These are phyloP conservation scores for Hassar affinis DNA, from an alignment of 2,113 vertebrate genomes.

Conservation along the genomic window DNA sequence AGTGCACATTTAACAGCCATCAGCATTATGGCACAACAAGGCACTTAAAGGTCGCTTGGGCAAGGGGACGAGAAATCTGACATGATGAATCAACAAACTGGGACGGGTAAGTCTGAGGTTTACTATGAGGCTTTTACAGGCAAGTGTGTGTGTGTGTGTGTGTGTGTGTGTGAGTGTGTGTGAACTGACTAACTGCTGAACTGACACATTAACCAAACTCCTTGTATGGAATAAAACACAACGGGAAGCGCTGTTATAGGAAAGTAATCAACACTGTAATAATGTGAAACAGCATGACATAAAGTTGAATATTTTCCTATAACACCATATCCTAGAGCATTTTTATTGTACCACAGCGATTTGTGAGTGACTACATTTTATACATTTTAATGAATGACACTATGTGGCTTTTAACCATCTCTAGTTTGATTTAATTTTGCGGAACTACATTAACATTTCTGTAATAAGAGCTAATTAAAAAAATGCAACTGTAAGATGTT, in stretches of 20 bases:
- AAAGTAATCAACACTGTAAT: neutral
- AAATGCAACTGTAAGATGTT: neutral
- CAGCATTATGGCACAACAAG: slow-evolving; percentile 41
- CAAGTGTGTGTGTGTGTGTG: slow-evolving; percentile 48
- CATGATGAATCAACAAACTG: slow-evolving; percentile 42
- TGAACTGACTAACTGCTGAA: neutral
- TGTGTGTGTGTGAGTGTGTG: slow-evolving; percentile 4
- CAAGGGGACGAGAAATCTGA: neutral
- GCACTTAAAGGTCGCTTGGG: slow-evolving; percentile 36
- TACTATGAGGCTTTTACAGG: slow-evolving; percentile 43
- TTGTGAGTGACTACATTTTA: too few relatives aligned
- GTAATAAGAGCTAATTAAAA: neutral
- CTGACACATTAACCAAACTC: neutral
- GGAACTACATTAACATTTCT: neutral
- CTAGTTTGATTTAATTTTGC: neutral
- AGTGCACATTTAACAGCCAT: slow-evolving; percentile 50
- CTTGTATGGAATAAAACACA: neutral
- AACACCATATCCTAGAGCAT: too few relatives aligned
- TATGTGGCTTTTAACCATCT: neutral
- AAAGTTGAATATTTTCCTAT: neutral
- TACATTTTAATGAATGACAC: neutral
- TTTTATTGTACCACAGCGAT: too few relatives aligned
- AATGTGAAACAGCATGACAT: neutral
- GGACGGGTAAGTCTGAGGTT: slow-evolving; percentile 15
- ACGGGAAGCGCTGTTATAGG: neutral